Evolutionary conservation across 2,113 vertebrate genomes (phyloP), one percentile per base, ranked within the genome.

Genomic region (Seriola aureovittata): DNA sequence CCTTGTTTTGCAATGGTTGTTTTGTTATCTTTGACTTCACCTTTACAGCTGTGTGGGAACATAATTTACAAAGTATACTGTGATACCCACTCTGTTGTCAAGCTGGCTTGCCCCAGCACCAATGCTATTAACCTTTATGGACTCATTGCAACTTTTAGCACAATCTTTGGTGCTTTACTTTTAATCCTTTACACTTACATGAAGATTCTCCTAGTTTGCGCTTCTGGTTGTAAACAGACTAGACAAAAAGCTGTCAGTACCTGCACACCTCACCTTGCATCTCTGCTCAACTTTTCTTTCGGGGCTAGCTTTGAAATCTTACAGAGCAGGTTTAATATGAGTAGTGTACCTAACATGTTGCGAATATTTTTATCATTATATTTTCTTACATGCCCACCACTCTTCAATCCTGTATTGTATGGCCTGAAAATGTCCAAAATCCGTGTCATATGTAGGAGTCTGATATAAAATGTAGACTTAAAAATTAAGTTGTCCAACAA

Each of bases 31-130:
- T 29, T 92, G 65, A 89, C 75, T 69, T 29, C 75, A 1, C 62
- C 29, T 5, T 62, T 91, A 13, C 25, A 67, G 4, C 85, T 92
- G 38, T 94, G 93, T 75, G 77, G 83, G 36, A 90, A 87, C 54
- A 0, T 81, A 4, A 78, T 94, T 2, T 63, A 87, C 46, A 92
- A 82, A 48, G 80, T 93, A 0, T 91, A 73, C 36, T 94, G 93
- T 66, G 81, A 85, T 7, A 93, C 91, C 63, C 91, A 88, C 38
- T 58, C 84, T 46, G 66, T 92, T 4, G 79, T 91, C 6, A 92
- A 88, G n/a, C 71, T 92, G 40, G 81, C 88, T 23, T 94, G 93
- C 71, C 81, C 63, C 8, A 87, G 89, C 42, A 89, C 88, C 2
- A 88, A 6, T 5, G n/a, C 84, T 2, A 86, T 89, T n/a, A 93